Base-by-base conservation (phyloP, 1,140 invertebrate species). In the Sipha flava region DNA sequence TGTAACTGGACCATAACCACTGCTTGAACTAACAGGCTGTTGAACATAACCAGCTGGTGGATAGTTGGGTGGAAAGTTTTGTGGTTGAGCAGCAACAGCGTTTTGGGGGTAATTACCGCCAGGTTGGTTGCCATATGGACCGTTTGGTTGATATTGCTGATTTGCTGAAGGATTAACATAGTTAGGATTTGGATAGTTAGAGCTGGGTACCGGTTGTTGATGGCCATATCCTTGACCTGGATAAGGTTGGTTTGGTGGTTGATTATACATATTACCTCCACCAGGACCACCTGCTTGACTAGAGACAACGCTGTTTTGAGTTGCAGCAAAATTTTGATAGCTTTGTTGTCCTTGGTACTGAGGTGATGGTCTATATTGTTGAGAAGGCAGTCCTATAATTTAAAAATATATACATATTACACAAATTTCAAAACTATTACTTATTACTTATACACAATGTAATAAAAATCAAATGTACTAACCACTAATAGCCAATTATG, bases 1-100 rank as follows among this genome's bases (percentile, higher is more conserved):
- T 18, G 52, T 31, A 14, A 34, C 68, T 16, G 81, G 52, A 6
- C 64, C 64, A 54, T 70, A 72, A 3, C 68, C 52, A 49, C 21
- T 47, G 14, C 31, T 54, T 14, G 70, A 75, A 75, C 70, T 75
- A 10, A 52, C 79, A 7, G 81, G 81, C 18, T 80, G 81, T 34
- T 80, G 79, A 31, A 29, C 68, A 29, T 70, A 79, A 2, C 64
- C 73, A 54, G 43, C 57, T 18, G 80, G 81, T 10, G 70, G 59
- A 40, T 80, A 72, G 4, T 72, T 70, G 14, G 77, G 37, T 7
- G 80, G 77, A 2, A 70, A 57, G 23, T 80, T 40, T 29, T 66
- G 57, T 52, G 57, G 31, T 34, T 80, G 81, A 31, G 49, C 34
- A 37, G 7, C 29, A 34, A 49, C 54, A 16, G 68, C 37, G 52